Percentiles rank a stretch among this genome's conserved stretches.
phyloP scores from a whole-genome alignment of 2,113 vertebrate genomes.

The Tricholaema leucomelas region DNA sequence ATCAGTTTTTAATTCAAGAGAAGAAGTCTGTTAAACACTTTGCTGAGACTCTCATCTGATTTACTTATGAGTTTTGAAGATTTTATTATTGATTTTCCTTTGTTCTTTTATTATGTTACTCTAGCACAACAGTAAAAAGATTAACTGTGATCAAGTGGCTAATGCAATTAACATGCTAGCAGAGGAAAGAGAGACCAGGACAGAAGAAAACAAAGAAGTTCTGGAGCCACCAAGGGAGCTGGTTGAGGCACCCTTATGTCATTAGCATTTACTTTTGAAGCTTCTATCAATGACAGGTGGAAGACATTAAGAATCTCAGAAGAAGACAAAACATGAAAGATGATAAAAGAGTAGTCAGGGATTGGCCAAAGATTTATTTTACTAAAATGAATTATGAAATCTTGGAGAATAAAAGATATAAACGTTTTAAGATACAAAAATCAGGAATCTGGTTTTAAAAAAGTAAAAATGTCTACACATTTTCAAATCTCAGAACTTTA shows the following conservation, averaged over 20 bases:
- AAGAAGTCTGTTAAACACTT: neutral
- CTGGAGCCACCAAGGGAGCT: neutral
- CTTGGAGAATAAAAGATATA: neutral
- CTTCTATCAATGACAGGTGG: neutral
- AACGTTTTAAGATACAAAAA: neutral
- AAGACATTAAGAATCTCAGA: neutral
- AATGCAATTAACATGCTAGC: neutral
- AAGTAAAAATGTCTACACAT: fast-evolving
- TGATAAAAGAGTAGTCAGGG: neutral
- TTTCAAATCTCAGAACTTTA: neutral
- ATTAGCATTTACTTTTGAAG: neutral
- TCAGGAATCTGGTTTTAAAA: neutral
- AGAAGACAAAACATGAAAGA: neutral
- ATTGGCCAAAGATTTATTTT: neutral
- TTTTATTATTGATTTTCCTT: constrained; percentile 24
- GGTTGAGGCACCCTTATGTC: neutral
- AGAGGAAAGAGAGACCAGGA: neutral
- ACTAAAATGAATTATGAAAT: neutral
- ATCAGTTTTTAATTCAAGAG: constrained; percentile 33
- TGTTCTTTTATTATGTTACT: constrained; percentile 11
- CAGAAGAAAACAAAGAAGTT: neutral
- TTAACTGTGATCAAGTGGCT: neutral
- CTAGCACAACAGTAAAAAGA: neutral
- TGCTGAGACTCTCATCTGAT: neutral
- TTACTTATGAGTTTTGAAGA: neutral